A percentile compares a stretch with the other conserved stretches of the same genome.
These are phyloP conservation scores for Triplophysa dalaica DNA, from an alignment of 2,113 vertebrate genomes.

Conservation along the genomic window DNA sequence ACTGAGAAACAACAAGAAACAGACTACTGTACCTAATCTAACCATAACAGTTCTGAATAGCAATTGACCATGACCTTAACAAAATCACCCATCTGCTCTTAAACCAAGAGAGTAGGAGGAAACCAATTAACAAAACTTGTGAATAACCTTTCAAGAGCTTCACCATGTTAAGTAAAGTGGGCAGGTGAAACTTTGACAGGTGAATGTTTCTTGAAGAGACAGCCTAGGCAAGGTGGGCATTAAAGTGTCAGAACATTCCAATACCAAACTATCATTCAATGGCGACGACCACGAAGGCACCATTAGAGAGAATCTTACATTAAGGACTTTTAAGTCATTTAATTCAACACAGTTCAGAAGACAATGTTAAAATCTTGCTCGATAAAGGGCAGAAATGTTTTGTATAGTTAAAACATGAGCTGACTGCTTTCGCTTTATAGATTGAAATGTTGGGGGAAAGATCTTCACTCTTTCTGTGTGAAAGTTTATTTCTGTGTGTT, in stretches of 20 bases:
- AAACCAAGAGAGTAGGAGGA: not conserved
- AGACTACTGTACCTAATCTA: not conserved
- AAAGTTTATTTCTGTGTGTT: not conserved
- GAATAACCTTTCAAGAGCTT: conserved; percentile 46
- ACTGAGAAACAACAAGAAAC: not conserved
- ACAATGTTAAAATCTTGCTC: conserved; percentile 10
- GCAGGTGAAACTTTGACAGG: conserved; percentile 30
- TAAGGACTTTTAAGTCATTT: not conserved
- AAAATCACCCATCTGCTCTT: not conserved
- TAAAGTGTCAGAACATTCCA: conserved; percentile 43
- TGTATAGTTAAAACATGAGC: conserved; percentile 9
- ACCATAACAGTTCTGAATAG: not conserved
- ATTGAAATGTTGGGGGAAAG: not conserved
- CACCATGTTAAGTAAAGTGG: conserved; percentile 16
- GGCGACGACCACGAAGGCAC: not conserved
- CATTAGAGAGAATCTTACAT: conserved; percentile 32
- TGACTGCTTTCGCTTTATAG: not conserved
- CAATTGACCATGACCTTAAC: conserved; percentile 43
- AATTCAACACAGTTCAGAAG: conserved; percentile 25
- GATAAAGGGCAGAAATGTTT: conserved; percentile 9
- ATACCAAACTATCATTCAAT: conserved; percentile 39
- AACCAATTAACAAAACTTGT: conserved; percentile 40
- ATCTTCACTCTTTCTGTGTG: not conserved
- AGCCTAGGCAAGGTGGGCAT: conserved; percentile 17
- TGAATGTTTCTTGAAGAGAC: conserved; percentile 18